Percentiles rank a stretch among this genome's conserved stretches.
Evolutionary conservation across 37 sponge, comb jelly and placozoan species (phyloP).

Genomic region (Spongilla lacustris): DNA sequence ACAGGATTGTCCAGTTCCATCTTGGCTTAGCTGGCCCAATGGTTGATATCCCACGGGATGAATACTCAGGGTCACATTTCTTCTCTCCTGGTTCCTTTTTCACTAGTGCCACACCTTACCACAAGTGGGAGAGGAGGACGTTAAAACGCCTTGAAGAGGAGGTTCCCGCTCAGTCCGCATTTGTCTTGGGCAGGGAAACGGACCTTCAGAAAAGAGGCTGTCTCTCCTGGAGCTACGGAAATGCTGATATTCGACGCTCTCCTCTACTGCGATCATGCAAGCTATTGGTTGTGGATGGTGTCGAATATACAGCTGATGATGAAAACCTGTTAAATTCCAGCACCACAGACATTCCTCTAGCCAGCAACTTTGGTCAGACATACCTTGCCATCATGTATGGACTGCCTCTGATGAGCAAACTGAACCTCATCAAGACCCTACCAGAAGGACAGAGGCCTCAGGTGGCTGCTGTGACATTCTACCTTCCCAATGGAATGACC

Average conservation of each 20-base stretch:
- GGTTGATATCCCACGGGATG: slow-evolving; percentile 36
- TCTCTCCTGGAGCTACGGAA: slow-evolving; percentile 59
- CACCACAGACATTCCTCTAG: slow-evolving; percentile 67
- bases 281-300: slow-evolving; percentile 59
- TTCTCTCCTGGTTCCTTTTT: slow-evolving; percentile 47
- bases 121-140: slow-evolving; percentile 61
- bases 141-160: slow-evolving; percentile 63
- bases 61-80: slow-evolving; percentile 61
- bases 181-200: slow-evolving; percentile 14
- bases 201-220: slow-evolving; percentile 23
- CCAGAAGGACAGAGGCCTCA: slow-evolving; percentile 13
- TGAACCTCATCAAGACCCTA: slow-evolving; percentile 28
- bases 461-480: not conserved
- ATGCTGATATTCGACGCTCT: slow-evolving; percentile 61
- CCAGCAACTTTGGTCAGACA: slow-evolving; percentile 75
- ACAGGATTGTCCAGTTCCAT: slow-evolving; percentile 38
- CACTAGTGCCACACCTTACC: slow-evolving; percentile 34
- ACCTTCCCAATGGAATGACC: slow-evolving; percentile 36
- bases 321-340: slow-evolving; percentile 46
- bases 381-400: slow-evolving; percentile 53
- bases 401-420: slow-evolving; percentile 50
- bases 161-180: slow-evolving; percentile 38
- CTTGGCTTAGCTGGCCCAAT: slow-evolving; percentile 22
- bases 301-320: slow-evolving; percentile 13
- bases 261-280: slow-evolving; percentile 72